Evolutionary conservation across 2,113 vertebrate species (phyloP).

Genomic region (Datnioides undecimradiatus): DNA sequence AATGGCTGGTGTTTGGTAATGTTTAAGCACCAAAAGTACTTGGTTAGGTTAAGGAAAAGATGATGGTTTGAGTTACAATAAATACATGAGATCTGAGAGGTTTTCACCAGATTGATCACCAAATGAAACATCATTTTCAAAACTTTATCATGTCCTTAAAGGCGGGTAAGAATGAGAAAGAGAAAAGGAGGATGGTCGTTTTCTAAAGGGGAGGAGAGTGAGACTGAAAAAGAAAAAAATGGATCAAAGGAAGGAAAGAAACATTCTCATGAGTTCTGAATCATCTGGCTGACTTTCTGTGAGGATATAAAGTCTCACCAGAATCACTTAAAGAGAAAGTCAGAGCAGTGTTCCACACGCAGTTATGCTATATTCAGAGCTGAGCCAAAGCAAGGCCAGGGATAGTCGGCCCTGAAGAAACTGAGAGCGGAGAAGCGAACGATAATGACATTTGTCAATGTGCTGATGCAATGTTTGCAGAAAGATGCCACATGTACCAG

Average conservation of each 20-base stretch:
- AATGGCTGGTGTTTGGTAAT: too few relatives aligned
- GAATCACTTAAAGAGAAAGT: constrained; percentile 34
- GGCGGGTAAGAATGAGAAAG: not conserved
- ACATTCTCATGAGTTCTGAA: constrained; percentile 14
- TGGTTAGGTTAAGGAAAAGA: too few relatives aligned
- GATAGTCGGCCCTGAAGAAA: constrained; percentile 16
- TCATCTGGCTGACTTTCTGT: constrained; percentile 18
- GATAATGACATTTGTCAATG: constrained; percentile 21
- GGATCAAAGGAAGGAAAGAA: constrained; percentile 7
- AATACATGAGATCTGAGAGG: not conserved
- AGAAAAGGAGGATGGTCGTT: not conserved
- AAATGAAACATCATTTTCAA: not conserved
- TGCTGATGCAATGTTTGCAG: constrained; percentile 21
- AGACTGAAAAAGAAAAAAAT: constrained; percentile 2
- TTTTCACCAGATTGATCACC: not conserved
- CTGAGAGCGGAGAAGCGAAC: constrained; percentile 1
- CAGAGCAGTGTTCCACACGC: constrained; percentile 16
- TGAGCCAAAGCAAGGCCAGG: not conserved
- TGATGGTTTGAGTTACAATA: too few relatives aligned
- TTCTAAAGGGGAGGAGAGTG: not conserved
- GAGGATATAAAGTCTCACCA: constrained; percentile 40
- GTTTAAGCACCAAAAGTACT: too few relatives aligned
- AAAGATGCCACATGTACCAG: not conserved
- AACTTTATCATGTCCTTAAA: not conserved
- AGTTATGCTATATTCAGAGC: not conserved